Base-by-base conservation (phyloP, 2,888 invertebrate species). In the Dexiosoma caninum region DNA sequence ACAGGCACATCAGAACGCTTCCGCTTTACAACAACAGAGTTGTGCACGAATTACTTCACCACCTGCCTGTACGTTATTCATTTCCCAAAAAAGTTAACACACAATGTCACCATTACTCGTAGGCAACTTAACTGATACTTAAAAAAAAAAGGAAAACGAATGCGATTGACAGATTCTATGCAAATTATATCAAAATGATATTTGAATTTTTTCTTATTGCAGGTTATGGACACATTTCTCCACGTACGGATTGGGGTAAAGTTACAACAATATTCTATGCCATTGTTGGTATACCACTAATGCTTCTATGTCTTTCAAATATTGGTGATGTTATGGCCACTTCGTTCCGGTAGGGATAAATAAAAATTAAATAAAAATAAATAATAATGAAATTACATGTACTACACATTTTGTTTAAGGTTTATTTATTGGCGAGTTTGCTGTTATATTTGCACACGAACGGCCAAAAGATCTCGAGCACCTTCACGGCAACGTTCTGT, bases 181-280 rank as follows among this genome's bases (percentile, higher is more conserved):
- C n/a, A n/a, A n/a, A n/a, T n/a, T n/a, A n/a, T n/a, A n/a, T n/a
- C n/a, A n/a, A n/a, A n/a, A n/a, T n/a, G n/a, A n/a, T n/a, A n/a
- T n/a, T n/a, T n/a, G n/a, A n/a, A n/a, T n/a, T n/a, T n/a, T n/a
- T n/a, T n/a, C n/a, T 21, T 21, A 8, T 14, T 60, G 98, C 7
- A 97, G 97, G 98, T 40, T 98, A 98, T 90, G 98, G 98, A 7
- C 97, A 98, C 90, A 97, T 98, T 79, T 95, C 97, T 0, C 98
- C 98, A 0, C 97, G 97, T 91, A 98, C 98, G 0, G 94, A 95
- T 86, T 95, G 95, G 88, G 98, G 98, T 46, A 98, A 98, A 91
- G 95, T 98, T 83, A 95, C 97, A 83, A 98, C 98, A 12, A 98
- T 98, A 86, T 95, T 98, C 89, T 98, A 98, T 91, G 98, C 98